These are phyloP conservation scores for Hirtodrosophila trivittata DNA, from an alignment of 2,888 invertebrate species.

Conservation along the genomic window DNA sequence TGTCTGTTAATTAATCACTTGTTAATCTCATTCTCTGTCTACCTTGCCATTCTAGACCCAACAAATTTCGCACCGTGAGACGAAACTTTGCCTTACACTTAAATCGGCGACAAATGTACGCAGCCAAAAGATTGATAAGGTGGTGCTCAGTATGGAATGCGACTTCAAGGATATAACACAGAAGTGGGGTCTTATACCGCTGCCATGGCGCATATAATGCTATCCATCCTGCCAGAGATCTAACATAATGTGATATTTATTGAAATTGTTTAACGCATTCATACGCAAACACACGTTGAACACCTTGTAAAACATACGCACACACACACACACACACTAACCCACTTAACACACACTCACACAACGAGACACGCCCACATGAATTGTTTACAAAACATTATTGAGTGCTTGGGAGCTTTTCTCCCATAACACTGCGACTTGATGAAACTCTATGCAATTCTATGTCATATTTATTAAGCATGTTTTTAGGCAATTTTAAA, in stretches of 20 bases:
- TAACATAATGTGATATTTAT: conserved; percentile 76
- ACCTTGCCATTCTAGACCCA: conserved; percentile 68
- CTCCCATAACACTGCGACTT: conserved; percentile 52
- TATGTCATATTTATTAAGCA: conserved; percentile 72
- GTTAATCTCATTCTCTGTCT: neutral
- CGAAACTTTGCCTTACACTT: conserved; percentile 81
- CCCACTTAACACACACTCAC: conserved; percentile 12
- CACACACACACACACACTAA: conserved; percentile 8
- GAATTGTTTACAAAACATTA: conserved; percentile 67
- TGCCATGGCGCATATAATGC: conserved; percentile 81
- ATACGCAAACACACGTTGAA: conserved; percentile 26
- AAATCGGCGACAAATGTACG: conserved; percentile 67
- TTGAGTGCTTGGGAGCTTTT: conserved; percentile 44
- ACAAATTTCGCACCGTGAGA: conserved; percentile 80
- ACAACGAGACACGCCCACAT: conserved; percentile 66
- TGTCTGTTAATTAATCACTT: neutral
- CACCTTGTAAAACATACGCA: conserved; percentile 22
- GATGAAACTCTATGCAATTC: conserved; percentile 57
- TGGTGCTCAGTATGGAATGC: conserved; percentile 78
- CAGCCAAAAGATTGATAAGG: conserved; percentile 68
- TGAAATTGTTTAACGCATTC: conserved; percentile 63
- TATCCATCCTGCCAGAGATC: conserved; percentile 57
- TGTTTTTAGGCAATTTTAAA: conserved; percentile 62
- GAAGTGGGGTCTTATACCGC: conserved; percentile 82
- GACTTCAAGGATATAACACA: conserved; percentile 79